Percentiles rank a stretch among this genome's conserved stretches.
phyloP scores from a whole-genome alignment of 2,113 vertebrate species.

The Cinclus cinclus region DNA sequence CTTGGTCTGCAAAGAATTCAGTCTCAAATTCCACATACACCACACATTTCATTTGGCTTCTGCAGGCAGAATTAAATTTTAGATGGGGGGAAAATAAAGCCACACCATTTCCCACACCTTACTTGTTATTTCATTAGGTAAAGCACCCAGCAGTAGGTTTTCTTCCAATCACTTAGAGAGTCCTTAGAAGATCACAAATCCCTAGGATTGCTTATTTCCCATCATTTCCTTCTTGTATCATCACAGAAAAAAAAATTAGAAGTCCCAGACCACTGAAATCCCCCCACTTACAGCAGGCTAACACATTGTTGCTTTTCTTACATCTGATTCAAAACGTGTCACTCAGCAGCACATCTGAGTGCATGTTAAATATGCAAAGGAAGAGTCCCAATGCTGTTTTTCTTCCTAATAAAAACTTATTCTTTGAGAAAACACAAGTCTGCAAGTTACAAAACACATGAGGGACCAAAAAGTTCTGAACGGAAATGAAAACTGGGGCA shows the following conservation, averaged over 20 bases:
- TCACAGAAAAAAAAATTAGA: accelerated
- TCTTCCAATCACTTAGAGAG: background rate
- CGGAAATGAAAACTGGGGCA: background rate
- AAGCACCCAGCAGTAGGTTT: background rate
- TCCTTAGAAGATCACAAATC: background rate
- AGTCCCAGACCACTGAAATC: background rate
- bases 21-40: background rate
- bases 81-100: background rate
- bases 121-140: background rate
- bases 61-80: background rate
- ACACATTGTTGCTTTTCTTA: background rate
- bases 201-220: background rate
- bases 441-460: background rate
- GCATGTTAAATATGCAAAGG: background rate
- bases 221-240: background rate
- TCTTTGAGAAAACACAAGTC: background rate
- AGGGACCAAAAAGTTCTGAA: background rate
- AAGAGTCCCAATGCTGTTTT: background rate
- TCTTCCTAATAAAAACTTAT: background rate
- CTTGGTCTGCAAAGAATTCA: background rate
- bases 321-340: background rate
- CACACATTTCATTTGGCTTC: background rate
- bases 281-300: background rate
- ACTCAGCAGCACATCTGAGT: background rate
- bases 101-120: accelerated